Evolutionary conservation across 2,888 invertebrate species (phyloP).

Genomic region (Erynnis tages): DNA sequence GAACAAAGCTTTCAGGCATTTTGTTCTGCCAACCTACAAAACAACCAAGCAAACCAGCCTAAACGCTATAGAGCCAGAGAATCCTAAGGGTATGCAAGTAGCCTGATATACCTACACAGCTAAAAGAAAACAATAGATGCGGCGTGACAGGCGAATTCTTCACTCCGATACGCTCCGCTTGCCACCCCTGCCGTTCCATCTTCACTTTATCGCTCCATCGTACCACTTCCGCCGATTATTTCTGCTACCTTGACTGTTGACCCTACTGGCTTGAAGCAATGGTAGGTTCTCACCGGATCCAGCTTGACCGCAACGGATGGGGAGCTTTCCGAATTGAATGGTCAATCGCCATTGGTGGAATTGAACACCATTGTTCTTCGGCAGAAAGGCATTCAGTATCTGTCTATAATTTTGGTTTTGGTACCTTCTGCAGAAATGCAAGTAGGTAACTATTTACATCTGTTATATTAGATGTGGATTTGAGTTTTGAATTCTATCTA

Average conservation of each 20-base stretch:
- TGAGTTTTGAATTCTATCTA: too few relatives aligned
- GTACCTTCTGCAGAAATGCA: too few relatives aligned
- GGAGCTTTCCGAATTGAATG: slow-evolving; percentile 1
- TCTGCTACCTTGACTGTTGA: slow-evolving; percentile 58
- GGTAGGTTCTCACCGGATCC: slow-evolving; percentile 21
- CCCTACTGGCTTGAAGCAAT: slow-evolving; percentile 28
- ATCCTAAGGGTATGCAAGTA: background rate
- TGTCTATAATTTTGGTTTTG: too few relatives aligned
- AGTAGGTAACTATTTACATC: too few relatives aligned
- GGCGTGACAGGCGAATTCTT: slow-evolving; percentile 40
- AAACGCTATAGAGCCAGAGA: too few relatives aligned
- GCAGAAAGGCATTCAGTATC: too few relatives aligned
- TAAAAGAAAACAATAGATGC: slow-evolving; percentile 16
- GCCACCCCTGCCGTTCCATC: slow-evolving; percentile 56
- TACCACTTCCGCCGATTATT: slow-evolving; percentile 64
- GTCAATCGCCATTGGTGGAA: background rate
- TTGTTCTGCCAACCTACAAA: too few relatives aligned
- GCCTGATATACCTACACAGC: too few relatives aligned
- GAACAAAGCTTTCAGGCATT: too few relatives aligned
- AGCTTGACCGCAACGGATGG: slow-evolving; percentile 17
- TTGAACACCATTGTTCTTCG: too few relatives aligned
- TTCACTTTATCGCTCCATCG: slow-evolving; percentile 46
- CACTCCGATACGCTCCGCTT: slow-evolving; percentile 56
- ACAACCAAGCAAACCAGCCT: too few relatives aligned
- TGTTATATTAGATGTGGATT: too few relatives aligned